Conservation (phyloP, 1,140 invertebrate species). For the Halesus radiatus region DNA sequence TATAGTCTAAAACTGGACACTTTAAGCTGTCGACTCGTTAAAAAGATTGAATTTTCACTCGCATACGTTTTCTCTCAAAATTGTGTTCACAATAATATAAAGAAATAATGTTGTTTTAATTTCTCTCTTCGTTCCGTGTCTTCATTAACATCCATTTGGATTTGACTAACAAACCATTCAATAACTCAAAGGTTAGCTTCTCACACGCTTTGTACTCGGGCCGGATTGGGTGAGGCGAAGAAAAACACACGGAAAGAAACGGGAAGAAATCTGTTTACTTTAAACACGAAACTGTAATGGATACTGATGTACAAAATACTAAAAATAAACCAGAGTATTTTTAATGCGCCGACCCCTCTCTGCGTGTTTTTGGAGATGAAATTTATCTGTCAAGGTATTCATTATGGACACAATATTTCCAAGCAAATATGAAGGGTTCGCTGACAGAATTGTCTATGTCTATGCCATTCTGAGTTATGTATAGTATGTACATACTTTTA, state of each 20-base stretch:
- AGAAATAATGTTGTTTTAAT: conserved; percentile 18
- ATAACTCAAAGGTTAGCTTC: conserved; percentile 1
- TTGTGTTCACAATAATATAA: too few species aligned
- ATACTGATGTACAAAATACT: conserved; percentile 36
- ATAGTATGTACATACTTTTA: too few species aligned
- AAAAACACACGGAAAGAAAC: conserved; percentile 32
- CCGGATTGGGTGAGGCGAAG: conserved; percentile 28
- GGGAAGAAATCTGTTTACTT: conserved; percentile 48
- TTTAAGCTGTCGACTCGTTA: neutral
- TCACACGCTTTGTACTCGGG: neutral
- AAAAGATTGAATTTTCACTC: too few species aligned
- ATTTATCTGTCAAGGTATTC: conserved; percentile 9
- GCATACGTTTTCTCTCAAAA: too few species aligned
- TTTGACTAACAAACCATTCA: conserved; percentile 18
- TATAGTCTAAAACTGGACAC: too few species aligned
- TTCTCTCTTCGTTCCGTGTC: neutral
- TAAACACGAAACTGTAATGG: conserved; percentile 43
- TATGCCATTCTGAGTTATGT: too few species aligned
- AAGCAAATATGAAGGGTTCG: neutral
- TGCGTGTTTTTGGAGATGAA: conserved; percentile 5
- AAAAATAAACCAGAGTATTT: conserved; percentile 6
- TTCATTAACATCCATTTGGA: neutral
- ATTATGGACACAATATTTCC: neutral
- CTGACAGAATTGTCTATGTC: neutral
- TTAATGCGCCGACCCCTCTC: neutral